Evolutionary conservation across 2,797 vertebrate genomes (phyloP), one percentile per base, ranked within the genome.

Genomic region (Pseudocheirus occidentalis): DNA sequence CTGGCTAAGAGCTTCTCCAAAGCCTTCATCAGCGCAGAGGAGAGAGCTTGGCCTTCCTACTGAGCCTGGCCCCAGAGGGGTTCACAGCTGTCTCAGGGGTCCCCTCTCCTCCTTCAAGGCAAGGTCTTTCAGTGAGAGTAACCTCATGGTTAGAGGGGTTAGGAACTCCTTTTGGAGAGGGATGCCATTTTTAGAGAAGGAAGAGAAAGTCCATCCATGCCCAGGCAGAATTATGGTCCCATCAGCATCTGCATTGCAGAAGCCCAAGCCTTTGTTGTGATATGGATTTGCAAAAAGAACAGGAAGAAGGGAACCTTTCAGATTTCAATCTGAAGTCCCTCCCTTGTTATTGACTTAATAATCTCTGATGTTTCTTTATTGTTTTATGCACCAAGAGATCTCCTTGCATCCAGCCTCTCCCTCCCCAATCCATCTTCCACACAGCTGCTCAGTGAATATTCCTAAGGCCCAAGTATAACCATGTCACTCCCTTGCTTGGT

Each of bases 1-100:
- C 91, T 94, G 96, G 92, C 95, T 93, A 92, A 94, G 91, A 93
- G 93, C 50, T 31, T 58, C 55, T 92, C 93, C 55, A 24, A 1
- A 62, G 95, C 96, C 97, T 95, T 95, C 95, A 97, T 96, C 97
- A 95, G 96, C 73, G 66, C 54, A n/a, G 95, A 29, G 66, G 91
- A 97, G 95, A 94, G 93, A 66, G 62, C 58, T 92, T 40, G 28
- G 21, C 16, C 94, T 93, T 93, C 95, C 94, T 93, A 92, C 4
- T 90, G 55, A 46, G 90, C 59, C 53, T 87, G 94, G 92, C 95
- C 93, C 57, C 91, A 81, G 91, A 40, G 66, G 54, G 90, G 50
- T 34, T 93, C 91, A 53, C 66, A 6, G 0, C 4, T 14, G 54
- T 0, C 57, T 53, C 50, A 27, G 55, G 46, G 4, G 12, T 73